A percentile compares a stretch with the other conserved stretches of the same genome.
Conservation (phyloP, 2,113 vertebrate species). For the Dolichallabes microphthalmus region DNA sequence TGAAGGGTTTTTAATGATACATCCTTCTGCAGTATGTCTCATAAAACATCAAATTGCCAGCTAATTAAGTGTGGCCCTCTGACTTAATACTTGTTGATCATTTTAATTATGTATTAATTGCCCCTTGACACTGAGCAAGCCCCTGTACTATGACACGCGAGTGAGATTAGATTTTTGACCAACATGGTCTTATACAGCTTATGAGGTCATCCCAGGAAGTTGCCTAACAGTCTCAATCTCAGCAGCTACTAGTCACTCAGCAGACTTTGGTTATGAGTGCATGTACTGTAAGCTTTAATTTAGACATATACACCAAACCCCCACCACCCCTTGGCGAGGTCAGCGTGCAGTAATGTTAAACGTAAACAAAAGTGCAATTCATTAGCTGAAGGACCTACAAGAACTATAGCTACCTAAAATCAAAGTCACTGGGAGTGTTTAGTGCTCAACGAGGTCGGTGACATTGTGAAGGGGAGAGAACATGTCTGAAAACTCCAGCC, state of each 20-base stretch:
- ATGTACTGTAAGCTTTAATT: background rate
- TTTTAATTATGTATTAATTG: slow-evolving; percentile 38
- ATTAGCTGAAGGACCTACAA: background rate
- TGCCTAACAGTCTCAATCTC: background rate
- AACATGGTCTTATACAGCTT: slow-evolving; percentile 53
- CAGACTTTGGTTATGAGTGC: background rate
- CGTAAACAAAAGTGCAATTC: background rate
- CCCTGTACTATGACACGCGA: slow-evolving; percentile 28
- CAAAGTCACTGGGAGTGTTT: background rate
- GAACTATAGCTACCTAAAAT: background rate
- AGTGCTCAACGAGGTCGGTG: background rate
- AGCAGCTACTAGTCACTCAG: background rate
- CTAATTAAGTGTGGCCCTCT: slow-evolving; percentile 50
- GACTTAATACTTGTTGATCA: slow-evolving; percentile 6
- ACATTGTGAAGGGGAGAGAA: background rate
- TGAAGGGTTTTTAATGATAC: background rate
- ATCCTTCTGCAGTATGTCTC: slow-evolving; percentile 7
- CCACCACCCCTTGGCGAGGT: background rate
- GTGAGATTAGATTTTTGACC: slow-evolving; percentile 34
- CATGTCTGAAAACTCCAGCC: background rate
- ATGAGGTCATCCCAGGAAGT: slow-evolving; percentile 9
- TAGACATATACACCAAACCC: background rate
- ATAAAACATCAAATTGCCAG: slow-evolving; percentile 30
- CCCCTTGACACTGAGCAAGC: slow-evolving; percentile 38
- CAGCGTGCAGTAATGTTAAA: background rate